phyloP scores from a whole-genome alignment of 2,888 invertebrate genomes.

The Athripsodes cinereus region DNA sequence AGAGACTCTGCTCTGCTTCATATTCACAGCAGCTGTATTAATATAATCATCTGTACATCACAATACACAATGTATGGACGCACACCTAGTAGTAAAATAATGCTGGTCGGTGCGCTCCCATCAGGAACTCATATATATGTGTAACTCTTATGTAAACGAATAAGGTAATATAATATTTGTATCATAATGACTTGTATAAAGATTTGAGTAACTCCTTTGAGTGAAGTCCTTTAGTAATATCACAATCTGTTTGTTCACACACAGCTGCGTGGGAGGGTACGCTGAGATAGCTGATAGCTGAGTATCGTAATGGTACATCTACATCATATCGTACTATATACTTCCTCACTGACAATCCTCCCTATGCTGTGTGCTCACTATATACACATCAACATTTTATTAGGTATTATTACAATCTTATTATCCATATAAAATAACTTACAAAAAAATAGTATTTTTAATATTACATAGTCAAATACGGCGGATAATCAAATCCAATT shows the following conservation, averaged over 20 bases:
- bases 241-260: constrained; percentile 28
- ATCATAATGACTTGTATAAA: constrained; percentile 43
- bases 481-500: constrained; percentile 16
- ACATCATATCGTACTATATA: constrained; percentile 51
- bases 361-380: constrained; percentile 3
- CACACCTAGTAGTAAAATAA: neutral
- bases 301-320: constrained; percentile 49
- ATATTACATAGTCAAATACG: constrained; percentile 26
- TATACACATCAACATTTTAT: constrained; percentile 11
- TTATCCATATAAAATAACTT: constrained; percentile 27
- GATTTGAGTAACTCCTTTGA: constrained; percentile 29
- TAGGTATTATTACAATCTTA: constrained; percentile 11
- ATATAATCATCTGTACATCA: constrained; percentile 20
- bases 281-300: too few relatives aligned
- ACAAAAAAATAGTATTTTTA: constrained; percentile 28
- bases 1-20: too few relatives aligned
- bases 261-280: constrained; percentile 35
- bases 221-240: constrained; percentile 26
- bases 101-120: constrained; percentile 36
- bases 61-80: constrained; percentile 11
- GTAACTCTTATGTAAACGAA: constrained; percentile 40
- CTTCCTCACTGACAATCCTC: constrained; percentile 39
- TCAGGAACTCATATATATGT: constrained; percentile 50
- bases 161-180: constrained; percentile 46
- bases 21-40: too few relatives aligned